Evolutionary conservation across 2,888 invertebrate species (phyloP), one percentile per base, ranked within the genome.

Genomic region (Pachymerium ferrugineum): DNA sequence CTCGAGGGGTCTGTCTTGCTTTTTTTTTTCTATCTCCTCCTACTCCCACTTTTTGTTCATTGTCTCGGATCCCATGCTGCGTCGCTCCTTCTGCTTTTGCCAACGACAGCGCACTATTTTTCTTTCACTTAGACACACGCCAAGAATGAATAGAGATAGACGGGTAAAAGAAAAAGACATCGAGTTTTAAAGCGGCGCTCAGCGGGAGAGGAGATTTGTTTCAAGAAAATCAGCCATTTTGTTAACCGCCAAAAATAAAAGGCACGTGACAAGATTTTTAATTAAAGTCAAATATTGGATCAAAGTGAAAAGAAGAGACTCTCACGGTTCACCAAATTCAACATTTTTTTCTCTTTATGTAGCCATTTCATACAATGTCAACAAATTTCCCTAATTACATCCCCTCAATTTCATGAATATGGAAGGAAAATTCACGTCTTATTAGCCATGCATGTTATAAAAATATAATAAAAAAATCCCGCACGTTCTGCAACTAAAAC

Each of bases 241-340:
- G 62, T 25, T 62, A 62, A 62, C 28, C 28, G 62, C 25, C 12
- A 62, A 62, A 62, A 62, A 62, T 62, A 62, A 62, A 62, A 25
- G 62, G 25, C 62, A 62, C 62, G 62, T 62, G 62, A 62, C 62
- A 62, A 62, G 62, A 62, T 62, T 62, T 62, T 62, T 62, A 62
- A 62, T 62, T 62, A 62, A 62, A 62, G 25, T 62, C 62, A 62
- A 62, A 62, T 62, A 62, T 62, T 62, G 62, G 62, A 62, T 62
- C 62, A 62, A 62, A 62, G 62, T 14, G n/a, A 62, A 62, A 62
- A 62, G 28, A 62, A 25, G 62, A 25, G 25, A 28, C 28, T 62
- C 62, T 22, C 62, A 62, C 28, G 62, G 62, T 62, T 62, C 25
- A 62, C 62, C 62, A 25, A 62, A 62, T 62, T 25, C 62, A 25